Percentiles rank a stretch among this genome's conserved stretches.
Conservation (phyloP, 2,113 vertebrate species). For the Leptodactylus fuscus region DNA sequence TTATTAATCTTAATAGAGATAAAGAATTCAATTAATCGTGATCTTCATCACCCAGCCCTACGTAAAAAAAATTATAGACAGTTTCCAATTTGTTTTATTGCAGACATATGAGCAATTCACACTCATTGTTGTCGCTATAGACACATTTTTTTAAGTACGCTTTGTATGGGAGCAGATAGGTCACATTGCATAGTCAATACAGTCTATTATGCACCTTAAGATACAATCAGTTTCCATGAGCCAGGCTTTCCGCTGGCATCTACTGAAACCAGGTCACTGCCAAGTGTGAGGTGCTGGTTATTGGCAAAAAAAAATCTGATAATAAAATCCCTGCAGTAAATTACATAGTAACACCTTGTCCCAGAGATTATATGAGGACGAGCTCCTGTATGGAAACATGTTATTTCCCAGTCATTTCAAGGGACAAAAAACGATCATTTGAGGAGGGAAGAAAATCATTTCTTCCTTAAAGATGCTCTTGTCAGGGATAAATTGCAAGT, state of each 20-base stretch:
- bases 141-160: too few species aligned
- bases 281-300: background rate
- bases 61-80: too few species aligned
- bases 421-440: background rate
- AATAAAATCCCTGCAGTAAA: background rate
- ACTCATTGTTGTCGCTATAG: too few species aligned
- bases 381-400: background rate
- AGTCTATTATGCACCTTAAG: background rate
- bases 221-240: too few species aligned
- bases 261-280: background rate
- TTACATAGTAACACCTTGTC: background rate
- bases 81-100: too few species aligned
- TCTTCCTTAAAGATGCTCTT: constrained; percentile 8
- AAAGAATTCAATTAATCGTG: too few species aligned
- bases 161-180: background rate
- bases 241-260: too few species aligned
- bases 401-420: background rate
- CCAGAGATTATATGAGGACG: background rate
- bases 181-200: background rate
- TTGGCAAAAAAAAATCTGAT: background rate
- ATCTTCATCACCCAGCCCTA: too few species aligned
- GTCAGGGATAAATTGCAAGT: constrained; percentile 33
- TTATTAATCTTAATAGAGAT: too few species aligned
- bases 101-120: too few species aligned
- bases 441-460: background rate